Evolutionary conservation across 2,797 vertebrate genomes (phyloP), one percentile per base, ranked within the genome.

Genomic region (Euthynnus affinis): DNA sequence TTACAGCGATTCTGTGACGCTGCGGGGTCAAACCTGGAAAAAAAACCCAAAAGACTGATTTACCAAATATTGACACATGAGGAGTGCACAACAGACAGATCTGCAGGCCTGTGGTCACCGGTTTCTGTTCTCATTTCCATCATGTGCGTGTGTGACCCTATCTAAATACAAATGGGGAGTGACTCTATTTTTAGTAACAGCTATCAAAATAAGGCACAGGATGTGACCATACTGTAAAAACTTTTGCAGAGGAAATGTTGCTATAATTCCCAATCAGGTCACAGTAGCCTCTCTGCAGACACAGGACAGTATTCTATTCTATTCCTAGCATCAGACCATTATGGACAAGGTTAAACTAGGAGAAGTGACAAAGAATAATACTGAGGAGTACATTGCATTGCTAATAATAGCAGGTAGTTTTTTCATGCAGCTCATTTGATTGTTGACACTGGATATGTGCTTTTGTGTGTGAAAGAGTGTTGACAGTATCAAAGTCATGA

Each of bases 331-430:
- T 20, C 6, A 32, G 4, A 61, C 3, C 25, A 1, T 4, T 22
- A 40, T 25, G 32, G 46, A 27, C 29, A 52, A 61, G n/a, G 58
- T 72, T 61, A 58, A 78, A 29, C 2, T n/a, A 29, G n/a, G 48
- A 71, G 49, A 62, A 66, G 18, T 25, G n/a, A 17, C 34, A 37
- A 25, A 13, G 13, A 72, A 13, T 23, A 49, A 12, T 25, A 15
- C 23, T 9, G 37, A 61, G 25, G 32, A 71, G 27, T 68, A 74
- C 8, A 29, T n/a, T 60, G 53, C n/a, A 4, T 49, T 63, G 62
- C 68, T 81, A 86, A 49, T 71, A 78, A 86, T 86, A 83, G 74
- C 81, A 34, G 46, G 7, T 25, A n/a, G 18, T 34, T 40, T 59
- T 59, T 65, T 10, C 15, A 68, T 74, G 51, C 71, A 71, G 69